These are phyloP conservation scores for Euproctis similis DNA, from an alignment of 2,888 invertebrate species.

Conservation along the genomic window DNA sequence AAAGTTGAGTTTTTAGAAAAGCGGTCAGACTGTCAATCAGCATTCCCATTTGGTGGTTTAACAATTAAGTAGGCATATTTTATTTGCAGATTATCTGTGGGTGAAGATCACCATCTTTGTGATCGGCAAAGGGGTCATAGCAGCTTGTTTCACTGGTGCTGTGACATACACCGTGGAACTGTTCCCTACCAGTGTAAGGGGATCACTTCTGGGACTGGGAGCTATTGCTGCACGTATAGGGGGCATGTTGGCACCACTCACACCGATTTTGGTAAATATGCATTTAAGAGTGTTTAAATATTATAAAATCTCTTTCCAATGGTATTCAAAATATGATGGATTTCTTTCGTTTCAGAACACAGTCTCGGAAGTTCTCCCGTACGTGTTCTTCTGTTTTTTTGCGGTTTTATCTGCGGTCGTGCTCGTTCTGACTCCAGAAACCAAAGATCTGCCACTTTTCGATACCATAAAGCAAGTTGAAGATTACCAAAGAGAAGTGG, in stretches of 20 bases:
- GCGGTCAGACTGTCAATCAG: too few relatives aligned
- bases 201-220: constrained; percentile 76
- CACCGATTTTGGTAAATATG: constrained; percentile 66
- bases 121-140: constrained; percentile 77
- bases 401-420: not conserved
- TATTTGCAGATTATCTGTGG: constrained; percentile 37
- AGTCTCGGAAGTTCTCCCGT: constrained; percentile 1
- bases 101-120: constrained; percentile 62
- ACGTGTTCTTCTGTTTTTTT: not conserved
- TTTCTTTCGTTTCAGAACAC: constrained; percentile 1
- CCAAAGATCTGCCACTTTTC: constrained; percentile 46
- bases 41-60: too few relatives aligned
- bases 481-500: constrained; percentile 18
- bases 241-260: constrained; percentile 78
- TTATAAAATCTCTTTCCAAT: too few relatives aligned
- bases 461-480: constrained; percentile 55
- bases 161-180: constrained; percentile 79
- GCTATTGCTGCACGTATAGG: constrained; percentile 77
- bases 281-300: too few relatives aligned
- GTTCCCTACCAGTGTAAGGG: constrained; percentile 78
- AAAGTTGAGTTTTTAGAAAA: too few relatives aligned
- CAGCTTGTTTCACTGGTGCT: constrained; percentile 76
- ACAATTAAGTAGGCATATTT: too few relatives aligned
- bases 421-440: constrained; percentile 2
- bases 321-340: too few relatives aligned